These are phyloP conservation scores for Chironomus striatipennis DNA, from an alignment of 1,140 invertebrate genomes.

Conservation along the genomic window DNA sequence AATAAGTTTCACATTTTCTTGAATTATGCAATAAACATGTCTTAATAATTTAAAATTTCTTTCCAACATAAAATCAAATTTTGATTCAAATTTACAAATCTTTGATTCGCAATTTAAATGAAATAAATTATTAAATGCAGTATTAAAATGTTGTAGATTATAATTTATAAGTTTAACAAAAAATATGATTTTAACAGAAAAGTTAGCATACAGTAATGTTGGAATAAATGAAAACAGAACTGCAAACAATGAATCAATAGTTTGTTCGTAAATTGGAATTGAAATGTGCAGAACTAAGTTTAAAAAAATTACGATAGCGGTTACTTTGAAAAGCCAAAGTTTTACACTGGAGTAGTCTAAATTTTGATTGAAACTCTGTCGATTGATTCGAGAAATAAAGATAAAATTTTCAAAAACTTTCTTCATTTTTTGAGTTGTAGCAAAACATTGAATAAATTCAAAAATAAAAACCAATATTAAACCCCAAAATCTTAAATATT, in stretches of 20 bases:
- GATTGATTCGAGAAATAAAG: not conserved
- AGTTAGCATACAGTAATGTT: not conserved
- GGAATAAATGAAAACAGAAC: not conserved
- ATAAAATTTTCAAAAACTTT: slow-evolving; percentile 1
- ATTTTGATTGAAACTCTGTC: not conserved
- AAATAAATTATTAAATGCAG: not conserved
- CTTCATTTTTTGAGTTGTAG: not conserved
- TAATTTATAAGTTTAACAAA: not conserved
- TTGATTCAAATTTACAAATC: not conserved
- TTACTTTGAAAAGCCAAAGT: not conserved
- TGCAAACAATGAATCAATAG: not conserved
- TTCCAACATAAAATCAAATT: not conserved
- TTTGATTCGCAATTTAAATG: not conserved
- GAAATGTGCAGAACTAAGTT: not conserved
- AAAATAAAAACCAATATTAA: not conserved
- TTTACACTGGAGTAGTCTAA: not conserved
- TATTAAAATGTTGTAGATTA: not conserved
- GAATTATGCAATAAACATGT: not conserved
- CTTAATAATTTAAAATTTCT: not conserved
- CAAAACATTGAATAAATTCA: not conserved
- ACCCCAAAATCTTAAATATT: not conserved
- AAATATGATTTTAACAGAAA: not conserved
- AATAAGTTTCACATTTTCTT: not conserved
- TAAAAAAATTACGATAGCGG: not conserved
- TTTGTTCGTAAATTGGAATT: too few relatives aligned